Evolutionary conservation across 2,113 vertebrate genomes (phyloP).

Genomic region (Oxyura jamaicensis): DNA sequence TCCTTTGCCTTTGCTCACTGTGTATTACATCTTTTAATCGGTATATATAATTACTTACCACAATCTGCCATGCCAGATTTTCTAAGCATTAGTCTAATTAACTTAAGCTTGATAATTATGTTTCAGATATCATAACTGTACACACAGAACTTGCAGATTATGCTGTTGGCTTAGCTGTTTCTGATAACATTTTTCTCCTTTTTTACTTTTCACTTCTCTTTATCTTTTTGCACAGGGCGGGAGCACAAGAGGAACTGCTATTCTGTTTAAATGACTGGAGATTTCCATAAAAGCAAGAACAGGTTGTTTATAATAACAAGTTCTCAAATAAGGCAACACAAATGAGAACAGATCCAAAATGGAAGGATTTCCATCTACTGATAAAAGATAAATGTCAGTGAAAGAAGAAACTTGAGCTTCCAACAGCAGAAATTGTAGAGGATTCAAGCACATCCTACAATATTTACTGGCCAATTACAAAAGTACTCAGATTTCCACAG

Average conservation of each 20-base stretch:
- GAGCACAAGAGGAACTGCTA: neutral
- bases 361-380: constrained; percentile 3
- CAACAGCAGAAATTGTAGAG: accelerated
- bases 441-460: neutral
- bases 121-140: constrained; percentile 73
- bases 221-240: neutral
- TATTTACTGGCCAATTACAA: constrained; percentile 19
- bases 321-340: constrained; percentile 15
- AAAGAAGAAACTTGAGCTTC: neutral
- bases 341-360: constrained; percentile 23
- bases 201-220: constrained; percentile 21
- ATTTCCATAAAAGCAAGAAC: constrained; percentile 25
- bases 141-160: constrained; percentile 60
- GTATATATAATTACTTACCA: constrained; percentile 82
- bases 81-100: constrained; percentile 86
- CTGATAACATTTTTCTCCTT: constrained; percentile 53
- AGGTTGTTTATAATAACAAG: constrained; percentile 34
- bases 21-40: constrained; percentile 79
- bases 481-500: constrained; percentile 2
- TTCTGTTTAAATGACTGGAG: constrained; percentile 32
- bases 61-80: constrained; percentile 84
- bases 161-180: constrained; percentile 63
- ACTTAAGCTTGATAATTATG: constrained; percentile 82
- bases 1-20: constrained; percentile 64
- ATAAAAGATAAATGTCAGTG: neutral